Evolutionary conservation across 2,888 invertebrate species (phyloP).

Genomic region (Drosophila maculinotata): DNA sequence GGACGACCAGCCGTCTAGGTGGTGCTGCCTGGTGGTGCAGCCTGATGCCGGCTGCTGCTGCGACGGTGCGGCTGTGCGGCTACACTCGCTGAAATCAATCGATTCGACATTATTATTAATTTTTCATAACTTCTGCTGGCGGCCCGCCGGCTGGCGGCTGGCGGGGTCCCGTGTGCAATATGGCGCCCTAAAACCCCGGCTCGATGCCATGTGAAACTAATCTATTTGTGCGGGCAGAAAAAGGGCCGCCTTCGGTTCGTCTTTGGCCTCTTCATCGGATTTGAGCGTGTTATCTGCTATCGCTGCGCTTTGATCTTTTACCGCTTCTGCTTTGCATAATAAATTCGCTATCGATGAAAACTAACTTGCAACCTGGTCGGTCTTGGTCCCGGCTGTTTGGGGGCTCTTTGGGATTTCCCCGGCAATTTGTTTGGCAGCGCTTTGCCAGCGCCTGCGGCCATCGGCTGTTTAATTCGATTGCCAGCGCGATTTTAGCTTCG

Average conservation of each 20-base stretch:
- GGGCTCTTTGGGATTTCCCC: slow-evolving; percentile 69
- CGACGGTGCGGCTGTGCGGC: slow-evolving; percentile 19
- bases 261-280: slow-evolving; percentile 41
- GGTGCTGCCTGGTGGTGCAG: slow-evolving; percentile 44
- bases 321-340: slow-evolving; percentile 81
- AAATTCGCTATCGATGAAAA: slow-evolving; percentile 79
- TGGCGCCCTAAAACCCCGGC: slow-evolving; percentile 73
- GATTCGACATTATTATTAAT: slow-evolving; percentile 85
- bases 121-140: slow-evolving; percentile 84
- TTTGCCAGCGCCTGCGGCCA: slow-evolving; percentile 60
- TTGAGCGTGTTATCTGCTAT: slow-evolving; percentile 76
- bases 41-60: slow-evolving; percentile 12
- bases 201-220: slow-evolving; percentile 82
- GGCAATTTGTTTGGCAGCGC: slow-evolving; percentile 72
- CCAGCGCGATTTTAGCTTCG: slow-evolving; percentile 72
- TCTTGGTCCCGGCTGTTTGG: slow-evolving; percentile 26
- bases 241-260: slow-evolving; percentile 44
- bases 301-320: slow-evolving; percentile 78
- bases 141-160: slow-evolving; percentile 70
- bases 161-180: slow-evolving; percentile 74
- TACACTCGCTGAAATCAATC: slow-evolving; percentile 81
- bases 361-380: slow-evolving; percentile 67
- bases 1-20: slow-evolving; percentile 72
- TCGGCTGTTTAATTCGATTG: slow-evolving; percentile 79
- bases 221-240: slow-evolving; percentile 75